Conservation (phyloP, 2,797 vertebrate genomes). For the Sebastes itinus region DNA sequence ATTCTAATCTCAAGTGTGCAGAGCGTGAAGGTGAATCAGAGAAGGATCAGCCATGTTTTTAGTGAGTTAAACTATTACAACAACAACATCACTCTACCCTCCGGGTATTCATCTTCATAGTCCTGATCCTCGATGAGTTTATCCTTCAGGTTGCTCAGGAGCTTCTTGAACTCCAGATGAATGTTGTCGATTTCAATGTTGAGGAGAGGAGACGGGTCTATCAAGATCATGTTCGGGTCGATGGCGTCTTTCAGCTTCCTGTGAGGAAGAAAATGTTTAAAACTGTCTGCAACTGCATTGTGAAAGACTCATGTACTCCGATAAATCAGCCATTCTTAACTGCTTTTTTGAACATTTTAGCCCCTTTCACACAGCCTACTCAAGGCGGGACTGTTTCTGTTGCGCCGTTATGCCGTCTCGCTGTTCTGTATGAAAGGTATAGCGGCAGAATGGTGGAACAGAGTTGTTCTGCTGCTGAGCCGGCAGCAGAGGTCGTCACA, state of each 20-base stretch:
- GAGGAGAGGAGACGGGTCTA: slow-evolving; percentile 76
- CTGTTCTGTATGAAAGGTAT: no score
- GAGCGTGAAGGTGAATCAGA: neutral
- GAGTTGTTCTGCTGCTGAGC: no score
- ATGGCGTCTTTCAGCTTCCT: slow-evolving; percentile 81
- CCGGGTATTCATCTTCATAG: slow-evolving; percentile 6
- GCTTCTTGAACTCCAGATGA: slow-evolving; percentile 75
- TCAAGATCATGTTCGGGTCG: slow-evolving; percentile 69
- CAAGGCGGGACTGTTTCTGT: no score
- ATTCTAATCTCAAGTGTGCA: neutral
- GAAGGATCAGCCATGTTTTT: neutral
- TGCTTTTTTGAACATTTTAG: no score
- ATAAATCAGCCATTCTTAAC: no score
- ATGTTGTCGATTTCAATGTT: slow-evolving; percentile 79
- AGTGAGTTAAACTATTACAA: neutral
- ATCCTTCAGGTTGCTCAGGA: slow-evolving; percentile 74
- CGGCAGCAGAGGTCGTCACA: no score
- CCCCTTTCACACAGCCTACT: no score
- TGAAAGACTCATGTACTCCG: no score
- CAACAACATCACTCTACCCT: slow-evolving; percentile 59
- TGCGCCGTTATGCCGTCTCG: no score
- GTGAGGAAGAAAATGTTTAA: slow-evolving; percentile 17
- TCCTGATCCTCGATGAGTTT: slow-evolving; percentile 50
- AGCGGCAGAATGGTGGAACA: no score
- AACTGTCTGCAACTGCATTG: no score